Conservation (phyloP, 2,113 vertebrate genomes). For the Passer domesticus region DNA sequence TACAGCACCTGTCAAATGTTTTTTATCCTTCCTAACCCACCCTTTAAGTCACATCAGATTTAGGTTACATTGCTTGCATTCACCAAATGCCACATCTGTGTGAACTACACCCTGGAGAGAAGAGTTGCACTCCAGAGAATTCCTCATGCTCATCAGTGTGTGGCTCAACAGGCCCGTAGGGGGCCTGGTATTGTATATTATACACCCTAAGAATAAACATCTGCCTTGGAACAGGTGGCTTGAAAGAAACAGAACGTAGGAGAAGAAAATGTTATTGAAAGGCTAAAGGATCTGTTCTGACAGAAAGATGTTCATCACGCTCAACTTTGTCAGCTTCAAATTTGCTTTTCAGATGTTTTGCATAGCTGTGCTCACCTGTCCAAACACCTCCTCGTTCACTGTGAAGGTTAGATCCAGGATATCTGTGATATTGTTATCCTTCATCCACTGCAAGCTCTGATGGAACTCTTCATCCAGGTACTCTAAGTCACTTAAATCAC, state of each 20-base stretch:
- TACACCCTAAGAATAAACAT: constrained; percentile 27
- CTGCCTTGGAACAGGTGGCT: constrained; percentile 28
- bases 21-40: background rate
- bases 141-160: constrained; percentile 34
- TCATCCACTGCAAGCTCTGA: constrained; percentile 98
- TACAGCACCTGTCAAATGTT: background rate
- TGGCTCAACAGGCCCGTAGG: constrained; percentile 14
- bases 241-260: constrained; percentile 20
- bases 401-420: constrained; percentile 97
- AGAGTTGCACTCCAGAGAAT: constrained; percentile 13
- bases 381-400: constrained; percentile 98
- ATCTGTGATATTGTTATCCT: constrained; percentile 97
- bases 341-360: background rate
- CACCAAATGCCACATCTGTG: constrained; percentile 21
- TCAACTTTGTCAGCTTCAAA: constrained; percentile 8
- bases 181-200: background rate
- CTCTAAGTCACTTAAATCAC: constrained; percentile 95
- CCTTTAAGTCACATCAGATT: constrained; percentile 16
- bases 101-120: background rate
- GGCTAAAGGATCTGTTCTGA: constrained; percentile 22
- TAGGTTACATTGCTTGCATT: constrained; percentile 1
- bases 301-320: constrained; percentile 21
- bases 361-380: constrained; percentile 84
- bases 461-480: constrained; percentile 98
- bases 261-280: constrained; percentile 23